Base-by-base conservation (phyloP, 2,888 invertebrate genomes). In the Seladonia tumulorum region DNA sequence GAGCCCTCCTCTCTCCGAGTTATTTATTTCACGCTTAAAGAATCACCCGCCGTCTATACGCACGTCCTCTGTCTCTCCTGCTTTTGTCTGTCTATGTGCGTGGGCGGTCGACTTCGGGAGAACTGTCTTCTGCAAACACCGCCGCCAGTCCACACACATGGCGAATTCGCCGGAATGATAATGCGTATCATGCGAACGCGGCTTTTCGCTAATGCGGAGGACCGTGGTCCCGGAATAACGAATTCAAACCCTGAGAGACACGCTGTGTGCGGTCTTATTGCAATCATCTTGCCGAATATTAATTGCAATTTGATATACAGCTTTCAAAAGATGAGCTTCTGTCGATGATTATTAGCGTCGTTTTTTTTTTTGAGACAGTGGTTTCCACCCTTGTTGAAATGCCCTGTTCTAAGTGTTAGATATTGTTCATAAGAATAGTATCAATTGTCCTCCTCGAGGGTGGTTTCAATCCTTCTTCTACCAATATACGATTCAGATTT, bases 1-100 rank as follows among this genome's bases (percentile, higher is more conserved):
- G 90, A 92, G 92, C 93, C 92, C 93, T 93, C 93, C 82, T 14
- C 60, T 60, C 60, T 60, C 60, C 25, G 90, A 87, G 94, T 94
- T 94, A 94, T 94, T 94, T 94, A 94, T 94, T 94, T 94, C 94
- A 93, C 93, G 93, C 93, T 93, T 93, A 93, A 94, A 94, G 94
- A 94, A 94, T 94, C 93, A 93, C 94, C 90, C 91, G 79, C 87
- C 89, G 89, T 89, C 88, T 90, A 88, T 90, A 90, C 86, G 75
- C 73, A 76, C 81, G 86, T 90, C n/a, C 53, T 53, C n/a, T 53
- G 0, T 47, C 47, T 87, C 83, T 82, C 78, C 85, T 75, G 70
- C 85, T 79, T 79, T 85, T 88, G 83, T 79, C 86, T 79, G 14
- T 29, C 14, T 29, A 16, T 66, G 66, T 18, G 10, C 66, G 66